Evolutionary conservation across 30 jellyfish, hydroid and myxozoan genomes (phyloP), one percentile per base, ranked within the genome.

Genomic region (Haliclystus octoradiatus): DNA sequence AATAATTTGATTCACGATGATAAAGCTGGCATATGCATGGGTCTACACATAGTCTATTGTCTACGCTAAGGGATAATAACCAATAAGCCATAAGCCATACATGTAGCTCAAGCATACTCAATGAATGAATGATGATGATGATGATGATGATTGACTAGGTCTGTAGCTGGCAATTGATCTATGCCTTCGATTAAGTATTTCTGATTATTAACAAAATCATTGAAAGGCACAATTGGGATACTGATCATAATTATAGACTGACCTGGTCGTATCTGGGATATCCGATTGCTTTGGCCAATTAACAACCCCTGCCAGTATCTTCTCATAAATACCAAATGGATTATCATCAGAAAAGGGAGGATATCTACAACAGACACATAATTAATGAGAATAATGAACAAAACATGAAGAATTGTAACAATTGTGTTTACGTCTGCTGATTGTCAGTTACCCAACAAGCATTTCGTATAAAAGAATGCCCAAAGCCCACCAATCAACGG

Each of bases 401-500:
- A 7, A 9, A 7, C 24, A 25, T 57, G 69, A n/a, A 47, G n/a
- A 9, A 47, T 47, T 47, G 15, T 47, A n/a, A 47, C n/a, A n/a
- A 9, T 9, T 47, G 60, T 9, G n/a, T 47, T 47, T 47, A n/a
- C n/a, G n/a, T n/a, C n/a, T n/a, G n/a, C n/a, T n/a, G n/a, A n/a
- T n/a, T n/a, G n/a, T n/a, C 28, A 40, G 84, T 79, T 81, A 89
- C 98, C 98, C 98, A 9, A 72, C 98, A 5, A 89, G 79, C 98
- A 89, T 82, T 89, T 89, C 98, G 49, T 51, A 89, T 26, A 80
- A 63, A n/a, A 89, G 85, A 25, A 89, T 73, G 26, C 98, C 98
- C 32, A 89, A 73, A 3, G 98, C 98, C 98, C 98, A 89, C 94
- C 98, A 89, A 49, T 89, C 98, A 64, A 92, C 93, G 2, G 95